Evolutionary conservation across 2,888 invertebrate species (phyloP), one percentile per base, ranked within the genome.

Genomic region (Eupithecia tripunctaria): DNA sequence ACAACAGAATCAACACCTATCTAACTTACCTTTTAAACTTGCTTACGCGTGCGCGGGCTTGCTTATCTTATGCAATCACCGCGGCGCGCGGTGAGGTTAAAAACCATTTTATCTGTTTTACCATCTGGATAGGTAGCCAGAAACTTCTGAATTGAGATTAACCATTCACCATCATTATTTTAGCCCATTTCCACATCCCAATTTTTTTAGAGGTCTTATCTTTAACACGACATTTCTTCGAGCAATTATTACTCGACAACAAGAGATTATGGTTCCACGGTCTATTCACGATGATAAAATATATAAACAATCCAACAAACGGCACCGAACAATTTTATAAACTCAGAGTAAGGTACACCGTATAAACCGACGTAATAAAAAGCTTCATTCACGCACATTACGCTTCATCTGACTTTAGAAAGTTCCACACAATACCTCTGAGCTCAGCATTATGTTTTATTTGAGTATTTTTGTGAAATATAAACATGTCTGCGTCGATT

Each of bases 381-480:
- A 66, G 8, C 43, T 25, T 32, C 29, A 56, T 32, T 63, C n/a
- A 72, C 10, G 10, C 59, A 60, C 38, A 36, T 67, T 25, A 51
- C 62, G 38, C 66, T 38, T 65, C 66, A 67, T 66, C 43, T 29
- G 27, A 51, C 69, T 67, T 60, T 41, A 59, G 62, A 67, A 64
- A 59, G 63, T 56, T 56, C 70, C 41, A 41, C 72, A 62, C 66
- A 62, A 74, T 74, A 25, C 25, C 25, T 56, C 14, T 56, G 56
- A 56, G 56, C 56, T 66, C 29, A 43, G 66, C 43, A 36, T 32
- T 74, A 73, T 73, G 78, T 67, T 83, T 82, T 81, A 81, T 81
- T 79, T 78, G 70, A 71, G 81, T 77, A 82, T 82, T 85, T 84
- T 84, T 78, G 82, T 86, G 82, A 84, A 82, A 84, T 80, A 82